Evolutionary conservation across 2,797 vertebrate genomes (phyloP).

Genomic region (Pseudochromis fuscus): DNA sequence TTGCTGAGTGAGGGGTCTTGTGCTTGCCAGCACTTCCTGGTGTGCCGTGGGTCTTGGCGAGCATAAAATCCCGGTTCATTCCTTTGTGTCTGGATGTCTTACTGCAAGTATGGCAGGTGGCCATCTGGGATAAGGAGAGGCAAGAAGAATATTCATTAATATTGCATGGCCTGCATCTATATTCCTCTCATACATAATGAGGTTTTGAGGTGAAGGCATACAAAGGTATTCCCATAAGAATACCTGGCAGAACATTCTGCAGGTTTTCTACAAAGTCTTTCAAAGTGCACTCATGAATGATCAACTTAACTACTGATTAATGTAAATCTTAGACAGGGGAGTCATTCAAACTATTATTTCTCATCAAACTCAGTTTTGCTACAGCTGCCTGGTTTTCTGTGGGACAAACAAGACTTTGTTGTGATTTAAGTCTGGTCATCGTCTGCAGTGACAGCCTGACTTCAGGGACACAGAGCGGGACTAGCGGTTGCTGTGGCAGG

Average conservation of each 20-base stretch:
- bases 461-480: slow-evolving; percentile 11
- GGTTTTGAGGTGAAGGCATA: slow-evolving; percentile 39
- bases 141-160: slow-evolving; percentile 50
- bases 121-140: slow-evolving; percentile 84
- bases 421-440: slow-evolving; percentile 21
- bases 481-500: background rate
- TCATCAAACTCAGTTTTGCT: slow-evolving; percentile 1
- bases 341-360: slow-evolving; percentile 9
- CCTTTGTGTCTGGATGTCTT: slow-evolving; percentile 88
- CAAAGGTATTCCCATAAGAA: background rate
- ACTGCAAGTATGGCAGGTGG: slow-evolving; percentile 93
- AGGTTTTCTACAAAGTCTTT: slow-evolving; percentile 4
- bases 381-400: slow-evolving; percentile 20
- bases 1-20: slow-evolving; percentile 76
- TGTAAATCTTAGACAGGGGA: slow-evolving; percentile 12
- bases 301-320: background rate
- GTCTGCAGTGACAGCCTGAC: slow-evolving; percentile 23
- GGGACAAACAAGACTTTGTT: slow-evolving; percentile 20
- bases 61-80: slow-evolving; percentile 86
- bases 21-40: slow-evolving; percentile 75
- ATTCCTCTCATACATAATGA: slow-evolving; percentile 32
- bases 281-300: slow-evolving; percentile 9
- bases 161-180: slow-evolving; percentile 40
- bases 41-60: slow-evolving; percentile 73
- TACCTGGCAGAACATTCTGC: background rate